A percentile compares a stretch with the other conserved stretches of the same genome.
Conservation (phyloP, 2,888 invertebrate species). For the Chouioia cunea region DNA sequence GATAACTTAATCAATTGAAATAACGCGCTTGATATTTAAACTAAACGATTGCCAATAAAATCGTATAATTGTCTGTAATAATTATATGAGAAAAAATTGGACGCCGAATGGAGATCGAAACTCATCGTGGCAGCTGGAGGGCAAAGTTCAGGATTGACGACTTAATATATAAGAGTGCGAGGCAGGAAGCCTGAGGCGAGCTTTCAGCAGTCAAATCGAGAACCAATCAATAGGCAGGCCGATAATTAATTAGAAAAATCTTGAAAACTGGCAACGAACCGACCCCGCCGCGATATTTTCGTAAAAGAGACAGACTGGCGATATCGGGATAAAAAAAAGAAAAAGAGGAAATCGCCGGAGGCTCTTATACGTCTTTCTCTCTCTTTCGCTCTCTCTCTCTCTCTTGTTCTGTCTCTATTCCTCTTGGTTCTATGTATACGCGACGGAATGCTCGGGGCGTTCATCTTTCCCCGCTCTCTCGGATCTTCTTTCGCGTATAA, state of each 20-base stretch:
- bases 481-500: conserved; percentile 36
- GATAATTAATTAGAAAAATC: conserved; percentile 65
- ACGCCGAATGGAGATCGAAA: background rate
- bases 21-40: no score
- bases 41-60: no score
- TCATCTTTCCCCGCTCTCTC: conserved; percentile 38
- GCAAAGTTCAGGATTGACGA: background rate
- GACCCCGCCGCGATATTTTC: conserved; percentile 23
- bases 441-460: conserved; percentile 28
- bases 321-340: conserved; percentile 44
- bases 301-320: background rate
- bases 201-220: conserved; percentile 55
- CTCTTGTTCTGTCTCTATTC: background rate
- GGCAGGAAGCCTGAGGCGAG: conserved; percentile 49
- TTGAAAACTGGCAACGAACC: conserved; percentile 52
- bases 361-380: conserved; percentile 51
- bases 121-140: conserved; percentile 11
- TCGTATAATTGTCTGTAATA: no score
- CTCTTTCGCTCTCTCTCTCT: background rate
- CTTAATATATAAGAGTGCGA: background rate
- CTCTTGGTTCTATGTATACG: background rate
- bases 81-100: no score
- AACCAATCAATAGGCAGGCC: conserved; percentile 59
- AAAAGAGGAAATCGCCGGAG: conserved; percentile 59
- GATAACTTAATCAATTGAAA: background rate